Evolutionary conservation across 2,888 invertebrate species (phyloP), one percentile per base, ranked within the genome.

Genomic region (Microctonus brassicae): DNA sequence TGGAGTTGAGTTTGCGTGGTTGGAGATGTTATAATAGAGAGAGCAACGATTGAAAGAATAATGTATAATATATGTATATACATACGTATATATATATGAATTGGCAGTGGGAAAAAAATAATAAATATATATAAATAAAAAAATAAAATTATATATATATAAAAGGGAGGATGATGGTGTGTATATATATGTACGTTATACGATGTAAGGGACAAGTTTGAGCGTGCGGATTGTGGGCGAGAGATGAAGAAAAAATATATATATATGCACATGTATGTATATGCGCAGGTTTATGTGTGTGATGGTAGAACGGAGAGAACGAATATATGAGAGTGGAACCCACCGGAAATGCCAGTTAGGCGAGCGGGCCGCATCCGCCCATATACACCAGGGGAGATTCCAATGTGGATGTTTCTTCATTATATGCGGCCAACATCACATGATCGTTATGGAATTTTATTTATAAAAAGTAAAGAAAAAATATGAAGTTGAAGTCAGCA

Each of bases 261-360:
- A n/a, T n/a, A n/a, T n/a, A n/a, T n/a, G n/a, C n/a, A n/a, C n/a
- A n/a, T n/a, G n/a, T n/a, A n/a, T n/a, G n/a, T n/a, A n/a, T n/a
- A n/a, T n/a, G n/a, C n/a, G n/a, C n/a, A n/a, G n/a, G n/a, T n/a
- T n/a, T n/a, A n/a, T n/a, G n/a, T 70, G 62, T 66, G 70, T 55
- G 57, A 60, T 67, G 69, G 71, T 69, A 74, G 47, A 47, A 53
- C n/a, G 64, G 63, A 34, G 63, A 34, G 70, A 20, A 70, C 52
- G 53, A 36, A n/a, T n/a, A 75, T 61, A 71, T 73, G 75, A n/a
- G 76, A 81, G 81, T 78, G 80, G 79, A 79, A 78, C 80, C 47
- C 82, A 83, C 82, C 83, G 83, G 83, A 83, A 83, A 83, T 78
- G 83, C 82, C 83, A 82, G 83, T 83, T 83, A 83, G 83, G 79